A percentile compares a stretch with the other conserved stretches of the same genome.
Conservation (phyloP, 2,113 vertebrate species). For the Brachionichthys hirsutus region DNA sequence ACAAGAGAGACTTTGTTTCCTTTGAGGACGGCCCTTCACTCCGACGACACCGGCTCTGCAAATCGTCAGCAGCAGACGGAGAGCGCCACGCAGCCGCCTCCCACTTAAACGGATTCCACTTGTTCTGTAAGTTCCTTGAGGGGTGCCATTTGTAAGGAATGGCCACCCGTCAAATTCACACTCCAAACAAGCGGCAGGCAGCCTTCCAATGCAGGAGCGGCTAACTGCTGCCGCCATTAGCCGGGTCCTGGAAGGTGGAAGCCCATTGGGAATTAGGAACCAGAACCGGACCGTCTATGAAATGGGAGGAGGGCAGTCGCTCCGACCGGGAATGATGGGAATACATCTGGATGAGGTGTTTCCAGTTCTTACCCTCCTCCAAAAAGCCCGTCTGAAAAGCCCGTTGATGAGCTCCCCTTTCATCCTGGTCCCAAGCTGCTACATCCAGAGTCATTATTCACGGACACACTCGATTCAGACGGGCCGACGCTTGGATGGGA, state of each 20-base stretch:
- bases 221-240: no score
- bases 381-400: conserved; percentile 9
- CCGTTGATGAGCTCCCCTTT: conserved; percentile 50
- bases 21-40: no score
- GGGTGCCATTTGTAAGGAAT: no score
- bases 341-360: background rate
- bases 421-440: conserved; percentile 24
- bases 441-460: conserved; percentile 45
- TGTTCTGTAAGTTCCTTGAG: background rate
- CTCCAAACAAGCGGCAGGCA: no score
- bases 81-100: background rate
- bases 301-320: no score
- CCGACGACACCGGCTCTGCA: background rate
- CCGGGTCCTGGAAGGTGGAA: no score
- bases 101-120: background rate
- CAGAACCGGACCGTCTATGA: no score
- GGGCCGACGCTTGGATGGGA: conserved; percentile 1
- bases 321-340: background rate
- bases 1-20: no score
- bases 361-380: background rate
- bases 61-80: background rate
- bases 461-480: conserved; percentile 50
- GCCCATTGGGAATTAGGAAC: no score
- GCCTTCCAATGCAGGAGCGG: no score
- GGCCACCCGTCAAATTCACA: no score